These are phyloP conservation scores for Synodontis membranacea DNA, from an alignment of 2,113 vertebrate species.

Conservation along the genomic window DNA sequence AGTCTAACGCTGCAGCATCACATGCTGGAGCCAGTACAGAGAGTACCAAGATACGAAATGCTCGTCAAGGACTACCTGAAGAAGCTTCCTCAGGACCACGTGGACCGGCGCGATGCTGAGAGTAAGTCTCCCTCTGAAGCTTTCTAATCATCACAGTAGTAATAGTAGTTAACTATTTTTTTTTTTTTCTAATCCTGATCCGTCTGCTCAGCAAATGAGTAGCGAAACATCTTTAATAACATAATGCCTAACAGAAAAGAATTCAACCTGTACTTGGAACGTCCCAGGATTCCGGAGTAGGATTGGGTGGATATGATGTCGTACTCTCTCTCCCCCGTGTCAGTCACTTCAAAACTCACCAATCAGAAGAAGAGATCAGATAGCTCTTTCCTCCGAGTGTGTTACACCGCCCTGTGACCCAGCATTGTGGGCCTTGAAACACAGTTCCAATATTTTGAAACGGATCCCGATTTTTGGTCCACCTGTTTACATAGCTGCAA, in stretches of 20 bases:
- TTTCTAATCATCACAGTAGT: neutral
- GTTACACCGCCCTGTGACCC: neutral
- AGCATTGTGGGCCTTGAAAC: neutral
- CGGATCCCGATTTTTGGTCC: neutral
- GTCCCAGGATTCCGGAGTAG: neutral
- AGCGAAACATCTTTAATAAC: neutral
- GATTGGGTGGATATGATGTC: neutral
- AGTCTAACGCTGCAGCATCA: conserved; percentile 93
- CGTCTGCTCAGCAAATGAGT: neutral
- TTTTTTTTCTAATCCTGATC: neutral
- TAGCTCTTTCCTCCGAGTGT: neutral
- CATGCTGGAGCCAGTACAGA: conserved; percentile 96
- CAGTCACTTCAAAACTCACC: neutral
- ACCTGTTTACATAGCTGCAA: neutral
- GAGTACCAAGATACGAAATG: conserved; percentile 97
- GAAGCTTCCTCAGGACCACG: conserved; percentile 87
- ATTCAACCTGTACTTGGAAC: neutral
- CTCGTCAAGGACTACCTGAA: conserved; percentile 97
- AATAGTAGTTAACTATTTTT: neutral
- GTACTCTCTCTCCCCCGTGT: neutral
- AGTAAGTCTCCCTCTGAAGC: conserved; percentile 70
- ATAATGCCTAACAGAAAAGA: neutral
- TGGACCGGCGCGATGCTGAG: conserved; percentile 87
- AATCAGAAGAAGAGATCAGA: neutral
- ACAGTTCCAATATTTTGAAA: neutral